Evolutionary conservation across 2,797 vertebrate genomes (phyloP).

Genomic region (Syngnathus rostellatus): DNA sequence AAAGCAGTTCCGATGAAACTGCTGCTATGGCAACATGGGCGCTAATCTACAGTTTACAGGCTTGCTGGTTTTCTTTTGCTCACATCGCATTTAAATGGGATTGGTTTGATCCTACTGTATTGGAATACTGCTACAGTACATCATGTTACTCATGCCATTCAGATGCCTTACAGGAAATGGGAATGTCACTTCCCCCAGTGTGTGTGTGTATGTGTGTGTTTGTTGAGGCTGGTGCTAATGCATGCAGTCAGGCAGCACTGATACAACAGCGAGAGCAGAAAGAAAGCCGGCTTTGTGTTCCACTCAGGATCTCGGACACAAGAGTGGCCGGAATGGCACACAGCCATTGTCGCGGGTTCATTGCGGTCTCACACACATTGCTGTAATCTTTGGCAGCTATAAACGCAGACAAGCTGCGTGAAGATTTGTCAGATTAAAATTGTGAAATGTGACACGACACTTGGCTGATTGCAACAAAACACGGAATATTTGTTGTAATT

Average conservation of each 20-base stretch:
- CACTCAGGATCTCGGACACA: slow-evolving; percentile 43
- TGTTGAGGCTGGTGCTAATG: slow-evolving; percentile 24
- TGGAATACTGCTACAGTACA: not conserved
- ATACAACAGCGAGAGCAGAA: too few species aligned
- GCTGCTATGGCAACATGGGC: not conserved
- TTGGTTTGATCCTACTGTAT: not conserved
- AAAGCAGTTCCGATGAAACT: not conserved
- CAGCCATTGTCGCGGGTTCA: slow-evolving; percentile 56
- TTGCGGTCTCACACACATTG: slow-evolving; percentile 28
- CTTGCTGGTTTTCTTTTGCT: not conserved
- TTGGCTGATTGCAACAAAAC: not conserved
- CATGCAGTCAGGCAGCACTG: slow-evolving; percentile 10
- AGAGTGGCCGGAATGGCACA: slow-evolving; percentile 51
- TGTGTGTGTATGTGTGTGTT: slow-evolving; percentile 10
- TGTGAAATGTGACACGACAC: not conserved
- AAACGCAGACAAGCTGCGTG: not conserved
- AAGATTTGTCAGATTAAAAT: not conserved
- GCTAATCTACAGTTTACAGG: not conserved
- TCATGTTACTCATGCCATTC: not conserved
- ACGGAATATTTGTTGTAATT: not conserved
- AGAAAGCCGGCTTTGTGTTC: slow-evolving; percentile 55
- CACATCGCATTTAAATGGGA: too few species aligned
- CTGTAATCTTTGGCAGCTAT: not conserved
- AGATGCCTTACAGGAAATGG: slow-evolving; percentile 1
- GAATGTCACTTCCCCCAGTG: slow-evolving; percentile 26